These are phyloP conservation scores for Rhinatrema bivittatum DNA, from an alignment of 2,797 vertebrate species.

Conservation along the genomic window DNA sequence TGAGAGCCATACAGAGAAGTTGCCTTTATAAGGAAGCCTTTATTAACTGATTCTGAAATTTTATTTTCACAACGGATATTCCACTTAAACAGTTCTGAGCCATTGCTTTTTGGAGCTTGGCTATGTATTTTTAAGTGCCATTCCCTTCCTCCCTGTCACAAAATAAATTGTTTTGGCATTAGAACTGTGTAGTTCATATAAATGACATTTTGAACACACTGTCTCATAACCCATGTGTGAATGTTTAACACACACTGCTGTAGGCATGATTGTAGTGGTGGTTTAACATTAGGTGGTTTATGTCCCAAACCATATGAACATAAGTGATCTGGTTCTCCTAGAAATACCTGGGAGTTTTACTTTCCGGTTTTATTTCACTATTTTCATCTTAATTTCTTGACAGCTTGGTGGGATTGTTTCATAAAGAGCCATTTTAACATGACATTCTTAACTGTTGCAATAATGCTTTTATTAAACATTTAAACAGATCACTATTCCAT, in stretches of 20 bases:
- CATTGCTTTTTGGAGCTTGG: conserved; percentile 21
- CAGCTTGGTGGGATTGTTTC: conserved; percentile 57
- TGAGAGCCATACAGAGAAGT: conserved; percentile 32
- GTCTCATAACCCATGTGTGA: no score
- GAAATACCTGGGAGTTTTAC: no score
- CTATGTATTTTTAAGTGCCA: conserved; percentile 28
- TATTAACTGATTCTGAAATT: no score
- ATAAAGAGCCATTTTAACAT: conserved; percentile 50
- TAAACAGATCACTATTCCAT: conserved; percentile 39
- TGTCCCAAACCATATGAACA: conserved; percentile 47
- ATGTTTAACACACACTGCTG: no score
- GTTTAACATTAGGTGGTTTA: conserved; percentile 42
- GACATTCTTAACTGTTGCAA: conserved; percentile 36
- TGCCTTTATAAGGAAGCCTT: conserved; percentile 37
- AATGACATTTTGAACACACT: no score
- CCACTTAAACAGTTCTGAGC: no score
- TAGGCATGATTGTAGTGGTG: conserved; percentile 45
- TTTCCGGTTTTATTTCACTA: no score
- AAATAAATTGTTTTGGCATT: no score
- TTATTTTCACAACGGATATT: no score
- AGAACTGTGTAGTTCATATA: no score
- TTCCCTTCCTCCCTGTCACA: no score
- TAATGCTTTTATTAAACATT: conserved; percentile 45
- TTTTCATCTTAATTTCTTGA: conserved; percentile 53
- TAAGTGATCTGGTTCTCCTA: no score